These are phyloP conservation scores for Agriopis marginaria DNA, from an alignment of 2,888 invertebrate genomes.

Conservation along the genomic window DNA sequence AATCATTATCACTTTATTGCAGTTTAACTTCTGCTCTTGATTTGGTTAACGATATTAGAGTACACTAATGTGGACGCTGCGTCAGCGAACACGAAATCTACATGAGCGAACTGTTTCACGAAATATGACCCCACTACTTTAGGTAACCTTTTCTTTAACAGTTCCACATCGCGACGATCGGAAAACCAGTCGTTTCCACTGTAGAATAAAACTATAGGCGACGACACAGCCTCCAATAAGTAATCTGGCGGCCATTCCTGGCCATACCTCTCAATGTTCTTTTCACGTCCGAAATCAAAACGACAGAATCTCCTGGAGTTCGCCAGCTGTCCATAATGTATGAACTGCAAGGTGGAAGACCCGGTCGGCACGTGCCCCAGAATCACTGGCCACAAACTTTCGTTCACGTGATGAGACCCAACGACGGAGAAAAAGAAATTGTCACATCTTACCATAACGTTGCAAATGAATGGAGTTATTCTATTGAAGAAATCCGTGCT, in stretches of 20 bases:
- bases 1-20: not conserved
- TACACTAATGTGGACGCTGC: constrained; percentile 85
- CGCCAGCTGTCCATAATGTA: constrained; percentile 74
- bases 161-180: constrained; percentile 78
- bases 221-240: constrained; percentile 57
- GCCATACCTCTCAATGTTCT: constrained; percentile 76
- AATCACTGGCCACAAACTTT: constrained; percentile 86
- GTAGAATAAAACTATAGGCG: constrained; percentile 68
- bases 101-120: constrained; percentile 87
- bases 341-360: constrained; percentile 81
- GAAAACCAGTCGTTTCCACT: constrained; percentile 79
- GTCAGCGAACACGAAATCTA: constrained; percentile 88
- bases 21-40: constrained; percentile 1
- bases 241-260: constrained; percentile 67
- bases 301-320: constrained; percentile 67
- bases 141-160: constrained; percentile 69
- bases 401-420: constrained; percentile 61
- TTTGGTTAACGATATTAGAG: constrained; percentile 38
- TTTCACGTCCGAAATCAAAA: constrained; percentile 62
- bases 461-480: constrained; percentile 60
- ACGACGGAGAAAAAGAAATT: constrained; percentile 58
- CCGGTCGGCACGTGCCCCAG: constrained; percentile 87
- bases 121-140: constrained; percentile 79
- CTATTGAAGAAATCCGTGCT: constrained; percentile 60
- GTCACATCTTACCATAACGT: constrained; percentile 56